phyloP scores from a whole-genome alignment of 2,888 invertebrate species.

The Catotricha subobsoleta region DNA sequence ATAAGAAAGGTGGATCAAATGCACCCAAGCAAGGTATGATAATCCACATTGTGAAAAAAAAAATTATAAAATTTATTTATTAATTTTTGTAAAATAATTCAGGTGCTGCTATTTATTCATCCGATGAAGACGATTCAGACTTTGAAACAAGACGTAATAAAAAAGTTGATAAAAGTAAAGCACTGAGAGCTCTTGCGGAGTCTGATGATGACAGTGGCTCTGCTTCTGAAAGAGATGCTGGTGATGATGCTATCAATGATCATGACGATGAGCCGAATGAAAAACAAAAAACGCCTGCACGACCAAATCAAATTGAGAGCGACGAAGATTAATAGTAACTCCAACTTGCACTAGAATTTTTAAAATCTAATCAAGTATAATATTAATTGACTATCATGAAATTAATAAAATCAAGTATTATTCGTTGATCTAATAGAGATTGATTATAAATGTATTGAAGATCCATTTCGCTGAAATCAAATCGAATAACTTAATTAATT shows the following conservation, averaged over 20 bases:
- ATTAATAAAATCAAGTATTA: too few relatives aligned
- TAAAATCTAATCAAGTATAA: too few relatives aligned
- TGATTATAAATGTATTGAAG: too few relatives aligned
- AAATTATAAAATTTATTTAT: not conserved
- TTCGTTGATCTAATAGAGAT: too few relatives aligned
- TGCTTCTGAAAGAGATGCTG: not conserved
- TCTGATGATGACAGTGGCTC: slow-evolving; percentile 40
- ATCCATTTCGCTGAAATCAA: too few relatives aligned
- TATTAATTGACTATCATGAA: too few relatives aligned
- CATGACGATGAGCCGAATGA: not conserved
- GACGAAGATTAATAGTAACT: too few relatives aligned
- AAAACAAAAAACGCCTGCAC: not conserved
- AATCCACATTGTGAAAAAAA: not conserved
- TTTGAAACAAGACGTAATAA: slow-evolving; percentile 56
- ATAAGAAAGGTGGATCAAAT: slow-evolving; percentile 31
- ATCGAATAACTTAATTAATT: too few relatives aligned
- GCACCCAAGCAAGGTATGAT: slow-evolving; percentile 11
- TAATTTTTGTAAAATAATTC: slow-evolving; percentile 20
- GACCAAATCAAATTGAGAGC: not conserved
- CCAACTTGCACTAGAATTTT: too few relatives aligned
- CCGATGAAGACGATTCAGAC: slow-evolving; percentile 61
- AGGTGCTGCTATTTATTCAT: slow-evolving; percentile 64
- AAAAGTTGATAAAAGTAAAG: slow-evolving; percentile 56
- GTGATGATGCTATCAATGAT: too few relatives aligned
- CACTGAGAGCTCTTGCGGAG: slow-evolving; percentile 60